phyloP scores from a whole-genome alignment of 2,888 invertebrate species.

The Drosophila peninsularis region DNA sequence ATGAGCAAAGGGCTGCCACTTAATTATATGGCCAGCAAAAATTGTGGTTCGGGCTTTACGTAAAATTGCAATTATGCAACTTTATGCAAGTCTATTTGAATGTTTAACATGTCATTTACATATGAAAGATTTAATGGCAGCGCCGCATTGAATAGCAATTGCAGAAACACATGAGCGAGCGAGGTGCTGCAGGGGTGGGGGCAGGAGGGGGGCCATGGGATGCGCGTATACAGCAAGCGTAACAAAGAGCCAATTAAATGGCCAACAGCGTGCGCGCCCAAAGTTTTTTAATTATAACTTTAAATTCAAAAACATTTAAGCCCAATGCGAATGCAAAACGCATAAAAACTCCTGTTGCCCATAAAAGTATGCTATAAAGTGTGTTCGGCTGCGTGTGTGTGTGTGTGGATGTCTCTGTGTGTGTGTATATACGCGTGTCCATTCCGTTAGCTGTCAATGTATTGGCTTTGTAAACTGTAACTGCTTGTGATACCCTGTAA shows the following conservation, averaged over 20 bases:
- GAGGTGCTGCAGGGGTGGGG: background rate
- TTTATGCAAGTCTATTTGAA: slow-evolving; percentile 75
- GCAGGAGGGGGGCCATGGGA: background rate
- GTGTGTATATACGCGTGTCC: slow-evolving; percentile 20
- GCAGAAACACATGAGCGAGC: slow-evolving; percentile 14
- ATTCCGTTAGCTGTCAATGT: slow-evolving; percentile 38
- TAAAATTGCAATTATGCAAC: slow-evolving; percentile 72
- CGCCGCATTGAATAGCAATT: slow-evolving; percentile 65
- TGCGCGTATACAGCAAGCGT: slow-evolving; percentile 24
- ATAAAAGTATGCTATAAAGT: slow-evolving; percentile 71
- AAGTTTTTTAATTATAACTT: slow-evolving; percentile 78
- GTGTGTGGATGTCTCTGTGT: background rate
- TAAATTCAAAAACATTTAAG: slow-evolving; percentile 74
- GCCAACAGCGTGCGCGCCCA: slow-evolving; percentile 65
- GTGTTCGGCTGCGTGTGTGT: background rate
- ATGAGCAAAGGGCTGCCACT: slow-evolving; percentile 36
- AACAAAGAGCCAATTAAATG: slow-evolving; percentile 75
- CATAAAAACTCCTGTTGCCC: slow-evolving; percentile 70
- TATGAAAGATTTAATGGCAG: slow-evolving; percentile 70
- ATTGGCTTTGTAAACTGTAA: slow-evolving; percentile 28
- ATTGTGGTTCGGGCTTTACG: slow-evolving; percentile 28
- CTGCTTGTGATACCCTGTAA: slow-evolving; percentile 24
- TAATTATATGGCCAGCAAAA: slow-evolving; percentile 40
- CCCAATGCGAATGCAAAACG: slow-evolving; percentile 58
- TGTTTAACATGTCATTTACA: slow-evolving; percentile 77